phyloP scores from a whole-genome alignment of 2,888 invertebrate genomes.

The Drosophila nigricruria region DNA sequence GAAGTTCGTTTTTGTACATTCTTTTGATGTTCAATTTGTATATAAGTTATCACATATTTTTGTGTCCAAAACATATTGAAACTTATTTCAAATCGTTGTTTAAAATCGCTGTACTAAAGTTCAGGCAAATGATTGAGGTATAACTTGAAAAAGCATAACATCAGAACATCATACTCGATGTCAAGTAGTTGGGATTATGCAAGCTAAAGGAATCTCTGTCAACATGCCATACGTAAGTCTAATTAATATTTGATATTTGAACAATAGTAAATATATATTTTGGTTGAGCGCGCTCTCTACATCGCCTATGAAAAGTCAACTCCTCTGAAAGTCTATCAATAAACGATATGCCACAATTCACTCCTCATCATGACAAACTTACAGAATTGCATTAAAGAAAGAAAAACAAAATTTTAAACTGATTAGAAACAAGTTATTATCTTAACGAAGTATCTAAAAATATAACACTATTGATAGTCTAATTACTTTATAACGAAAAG shows the following conservation, averaged over 20 bases:
- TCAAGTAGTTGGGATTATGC: not conserved
- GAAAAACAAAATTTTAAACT: not conserved
- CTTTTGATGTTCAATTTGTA: conserved; percentile 24
- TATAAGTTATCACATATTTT: conserved; percentile 52
- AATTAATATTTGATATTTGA: conserved; percentile 5
- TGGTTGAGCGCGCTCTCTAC: conserved; percentile 11
- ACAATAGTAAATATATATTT: conserved; percentile 6
- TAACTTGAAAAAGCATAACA: too few relatives aligned
- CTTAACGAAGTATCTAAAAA: not conserved
- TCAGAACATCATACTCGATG: not conserved
- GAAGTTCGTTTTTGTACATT: conserved; percentile 13
- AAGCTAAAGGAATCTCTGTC: not conserved
- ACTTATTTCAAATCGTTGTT: conserved; percentile 14
- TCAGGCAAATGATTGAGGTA: conserved; percentile 17
- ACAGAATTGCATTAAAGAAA: not conserved
- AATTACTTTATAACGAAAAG: not conserved
- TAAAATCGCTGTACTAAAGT: conserved; percentile 16
- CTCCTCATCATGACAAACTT: not conserved
- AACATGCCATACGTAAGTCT: not conserved
- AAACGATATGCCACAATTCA: not conserved
- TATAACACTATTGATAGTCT: too few relatives aligned
- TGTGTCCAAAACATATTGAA: conserved; percentile 29
- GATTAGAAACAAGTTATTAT: not conserved
- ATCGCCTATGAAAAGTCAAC: conserved; percentile 10
- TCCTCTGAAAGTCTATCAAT: conserved; percentile 6